phyloP scores from a whole-genome alignment of 2,888 invertebrate species.

The Papilio elwesi region DNA sequence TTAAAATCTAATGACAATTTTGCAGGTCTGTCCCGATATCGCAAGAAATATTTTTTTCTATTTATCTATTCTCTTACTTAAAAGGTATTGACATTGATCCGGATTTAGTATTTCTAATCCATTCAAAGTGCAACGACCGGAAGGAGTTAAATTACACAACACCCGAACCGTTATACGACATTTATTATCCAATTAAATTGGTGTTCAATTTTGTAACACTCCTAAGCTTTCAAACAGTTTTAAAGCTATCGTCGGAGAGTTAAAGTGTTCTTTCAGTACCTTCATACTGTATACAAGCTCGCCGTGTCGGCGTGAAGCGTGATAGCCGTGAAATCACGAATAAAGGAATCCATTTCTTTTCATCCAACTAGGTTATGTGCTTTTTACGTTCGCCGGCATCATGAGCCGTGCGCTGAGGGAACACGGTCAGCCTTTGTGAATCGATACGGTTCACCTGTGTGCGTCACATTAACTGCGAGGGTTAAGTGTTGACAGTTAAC shows the following conservation, averaged over 20 bases:
- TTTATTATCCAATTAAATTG: constrained; percentile 26
- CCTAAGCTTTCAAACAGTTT: constrained; percentile 12
- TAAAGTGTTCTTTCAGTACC: constrained; percentile 20
- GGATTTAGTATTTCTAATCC: constrained; percentile 22
- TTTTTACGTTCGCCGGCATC: constrained; percentile 28
- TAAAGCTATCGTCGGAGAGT: constrained; percentile 16
- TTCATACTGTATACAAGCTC: constrained; percentile 16
- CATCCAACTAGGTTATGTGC: constrained; percentile 36
- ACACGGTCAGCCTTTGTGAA: constrained; percentile 21
- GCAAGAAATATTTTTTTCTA: no score
- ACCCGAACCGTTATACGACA: constrained; percentile 10
- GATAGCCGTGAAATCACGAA: constrained; percentile 35
- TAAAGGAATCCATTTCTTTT: constrained; percentile 34
- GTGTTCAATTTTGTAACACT: constrained; percentile 4
- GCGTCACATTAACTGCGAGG: constrained; percentile 12
- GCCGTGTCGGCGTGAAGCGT: constrained; percentile 10
- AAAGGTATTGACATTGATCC: neutral
- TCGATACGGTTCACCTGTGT: constrained; percentile 20
- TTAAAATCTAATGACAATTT: no score
- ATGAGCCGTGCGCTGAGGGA: constrained; percentile 20
- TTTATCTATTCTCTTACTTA: no score
- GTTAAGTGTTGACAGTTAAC: constrained; percentile 24
- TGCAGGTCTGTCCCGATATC: no score
- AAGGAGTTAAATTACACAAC: constrained; percentile 20
- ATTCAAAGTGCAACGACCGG: constrained; percentile 8